Percentiles rank a stretch among this genome's conserved stretches.
phyloP scores from a whole-genome alignment of 2,888 invertebrate species.

The Stenodema calcarata region DNA sequence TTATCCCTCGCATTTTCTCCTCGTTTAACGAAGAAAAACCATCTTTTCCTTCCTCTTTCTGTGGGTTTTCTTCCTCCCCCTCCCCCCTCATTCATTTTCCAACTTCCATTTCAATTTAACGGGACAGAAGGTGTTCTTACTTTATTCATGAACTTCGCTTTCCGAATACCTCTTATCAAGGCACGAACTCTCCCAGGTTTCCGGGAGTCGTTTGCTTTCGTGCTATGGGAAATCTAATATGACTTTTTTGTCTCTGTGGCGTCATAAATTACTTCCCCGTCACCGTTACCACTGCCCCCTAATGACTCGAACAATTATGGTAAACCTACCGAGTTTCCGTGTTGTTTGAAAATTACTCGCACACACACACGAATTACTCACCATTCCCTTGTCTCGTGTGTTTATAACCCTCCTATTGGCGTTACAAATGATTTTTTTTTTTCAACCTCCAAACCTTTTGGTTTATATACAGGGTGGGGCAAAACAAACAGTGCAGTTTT shows the following conservation, averaged over 20 bases:
- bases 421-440: too few relatives aligned
- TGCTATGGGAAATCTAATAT: neutral
- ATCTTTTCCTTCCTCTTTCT: neutral
- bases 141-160: neutral
- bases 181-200: neutral
- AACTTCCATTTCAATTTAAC: conserved; percentile 1
- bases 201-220: neutral
- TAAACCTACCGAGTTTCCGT: neutral
- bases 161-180: neutral
- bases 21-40: conserved; percentile 1
- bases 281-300: neutral
- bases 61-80: neutral
- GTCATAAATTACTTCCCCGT: neutral
- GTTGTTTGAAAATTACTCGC: neutral
- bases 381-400: neutral
- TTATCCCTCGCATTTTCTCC: conserved; percentile 13
- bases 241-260: neutral
- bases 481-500: too few relatives aligned
- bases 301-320: neutral
- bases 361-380: neutral
- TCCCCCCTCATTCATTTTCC: neutral
- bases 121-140: neutral
- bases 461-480: too few relatives aligned
- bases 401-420: neutral
- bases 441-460: too few relatives aligned